Conservation (phyloP, 2,888 invertebrate species). For the Prosopocoilus inquinatus region DNA sequence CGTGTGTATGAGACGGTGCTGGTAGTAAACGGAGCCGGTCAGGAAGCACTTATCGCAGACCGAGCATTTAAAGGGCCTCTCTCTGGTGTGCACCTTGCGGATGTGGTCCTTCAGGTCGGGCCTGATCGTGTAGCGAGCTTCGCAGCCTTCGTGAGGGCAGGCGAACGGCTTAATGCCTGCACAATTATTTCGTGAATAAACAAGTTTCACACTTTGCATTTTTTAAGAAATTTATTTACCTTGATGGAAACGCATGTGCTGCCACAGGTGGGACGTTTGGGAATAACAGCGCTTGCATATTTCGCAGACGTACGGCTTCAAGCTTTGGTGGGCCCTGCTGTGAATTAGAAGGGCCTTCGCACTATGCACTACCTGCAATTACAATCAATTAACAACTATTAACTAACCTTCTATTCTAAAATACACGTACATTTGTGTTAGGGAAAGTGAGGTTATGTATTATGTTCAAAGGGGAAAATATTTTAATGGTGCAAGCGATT, state of each 20-base stretch:
- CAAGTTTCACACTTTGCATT: no score
- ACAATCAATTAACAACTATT: constrained; percentile 4
- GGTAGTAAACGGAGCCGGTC: constrained; percentile 64
- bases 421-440: no score
- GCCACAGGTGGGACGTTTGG: constrained; percentile 65
- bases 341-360: constrained; percentile 49
- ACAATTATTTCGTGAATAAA: constrained; percentile 10
- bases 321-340: constrained; percentile 47
- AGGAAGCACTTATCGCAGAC: constrained; percentile 62
- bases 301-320: constrained; percentile 59
- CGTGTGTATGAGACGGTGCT: constrained; percentile 62
- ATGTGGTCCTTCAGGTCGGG: constrained; percentile 65
- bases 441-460: no score
- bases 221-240: constrained; percentile 40
- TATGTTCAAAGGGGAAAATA: no score
- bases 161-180: constrained; percentile 63
- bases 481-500: no score
- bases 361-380: constrained; percentile 44
- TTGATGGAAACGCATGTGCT: constrained; percentile 65
- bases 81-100: constrained; percentile 63
- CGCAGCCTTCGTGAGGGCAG: constrained; percentile 60
- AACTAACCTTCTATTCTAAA: no score
- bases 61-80: constrained; percentile 61
- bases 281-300: constrained; percentile 62
- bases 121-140: constrained; percentile 61